Conservation (phyloP, 2,888 invertebrate genomes). For the Agriopis aurantiaria region DNA sequence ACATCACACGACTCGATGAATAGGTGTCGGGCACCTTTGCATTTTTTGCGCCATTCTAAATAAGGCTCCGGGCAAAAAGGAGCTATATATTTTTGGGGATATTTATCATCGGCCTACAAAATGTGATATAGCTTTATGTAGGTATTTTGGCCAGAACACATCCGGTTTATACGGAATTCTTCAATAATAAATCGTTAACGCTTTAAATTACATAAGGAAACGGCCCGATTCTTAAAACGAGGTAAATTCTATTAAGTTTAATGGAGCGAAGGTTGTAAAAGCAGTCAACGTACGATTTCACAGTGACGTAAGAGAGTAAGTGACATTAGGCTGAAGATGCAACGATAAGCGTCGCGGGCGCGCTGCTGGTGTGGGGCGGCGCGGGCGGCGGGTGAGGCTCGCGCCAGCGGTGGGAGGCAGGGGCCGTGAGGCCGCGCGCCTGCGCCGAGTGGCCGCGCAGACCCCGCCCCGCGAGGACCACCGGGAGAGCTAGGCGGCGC, state of each 20-base stretch:
- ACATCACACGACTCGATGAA: constrained; percentile 78
- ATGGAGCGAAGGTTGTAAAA: constrained; percentile 39
- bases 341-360: constrained; percentile 75
- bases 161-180: constrained; percentile 20
- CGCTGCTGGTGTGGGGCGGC: constrained; percentile 50
- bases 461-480: constrained; percentile 85
- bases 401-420: constrained; percentile 50
- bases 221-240: constrained; percentile 34
- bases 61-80: constrained; percentile 34
- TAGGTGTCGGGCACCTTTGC: constrained; percentile 76
- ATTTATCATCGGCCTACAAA: constrained; percentile 22
- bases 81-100: constrained; percentile 28
- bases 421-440: constrained; percentile 61
- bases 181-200: constrained; percentile 24
- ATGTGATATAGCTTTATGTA: neutral
- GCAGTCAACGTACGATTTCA: constrained; percentile 52
- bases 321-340: constrained; percentile 80
- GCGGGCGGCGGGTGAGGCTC: constrained; percentile 43
- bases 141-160: constrained; percentile 6
- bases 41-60: constrained; percentile 56
- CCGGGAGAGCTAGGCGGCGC: constrained; percentile 85
- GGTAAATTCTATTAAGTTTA: constrained; percentile 40
- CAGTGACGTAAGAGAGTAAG: constrained; percentile 71
- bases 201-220: constrained; percentile 28
- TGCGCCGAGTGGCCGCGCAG: constrained; percentile 79